Evolutionary conservation across 2,797 vertebrate genomes (phyloP), one percentile per base, ranked within the genome.

Genomic region (Micrastur ruficollis): DNA sequence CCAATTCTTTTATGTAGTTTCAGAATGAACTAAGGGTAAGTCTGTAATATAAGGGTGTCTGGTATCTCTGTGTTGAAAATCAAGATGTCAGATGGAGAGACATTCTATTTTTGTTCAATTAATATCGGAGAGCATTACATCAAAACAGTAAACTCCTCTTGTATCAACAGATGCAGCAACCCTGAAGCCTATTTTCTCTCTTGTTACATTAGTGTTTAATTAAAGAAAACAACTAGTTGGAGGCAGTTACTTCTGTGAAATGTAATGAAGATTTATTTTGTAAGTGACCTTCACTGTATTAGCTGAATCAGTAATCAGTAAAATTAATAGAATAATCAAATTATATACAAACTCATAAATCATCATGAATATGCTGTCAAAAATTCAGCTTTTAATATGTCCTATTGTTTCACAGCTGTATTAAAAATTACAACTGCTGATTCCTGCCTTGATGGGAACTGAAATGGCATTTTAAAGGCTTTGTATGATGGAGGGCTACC

Each of bases 301-400:
- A 98, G 98, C 98, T 97, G 97, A 98, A 98, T 96, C 97, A 97
- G 98, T 99, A 98, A 99, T 99, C 98, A 98, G 98, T 98, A 98
- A 98, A 99, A 99, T 99, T 99, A 99, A 98, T 98, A 98, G 98
- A 98, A 99, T 99, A 99, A 99, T 99, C 98, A 98, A 98, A 99
- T 99, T 98, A 98, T 98, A 98, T 98, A 98, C 98, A 98, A 98
- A 98, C 98, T 98, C 98, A 98, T 99, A 99, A 99, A 98, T 99
- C 98, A 99, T 97, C 47, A 46, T 3, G 95, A 98, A 98, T 96
- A 94, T 93, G 97, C 98, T 98, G 98, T 98, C 98, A 98, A 86
- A 98, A 98, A 97, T 96, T 88, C 97, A 96, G 94, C 98, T 98
- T 97, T 98, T 99, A 98, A 98, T 98, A 98, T 96, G 88, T 97